Evolutionary conservation across 1,140 invertebrate species (phyloP), one percentile per base, ranked within the genome.

Genomic region (Colletes latitarsis): DNA sequence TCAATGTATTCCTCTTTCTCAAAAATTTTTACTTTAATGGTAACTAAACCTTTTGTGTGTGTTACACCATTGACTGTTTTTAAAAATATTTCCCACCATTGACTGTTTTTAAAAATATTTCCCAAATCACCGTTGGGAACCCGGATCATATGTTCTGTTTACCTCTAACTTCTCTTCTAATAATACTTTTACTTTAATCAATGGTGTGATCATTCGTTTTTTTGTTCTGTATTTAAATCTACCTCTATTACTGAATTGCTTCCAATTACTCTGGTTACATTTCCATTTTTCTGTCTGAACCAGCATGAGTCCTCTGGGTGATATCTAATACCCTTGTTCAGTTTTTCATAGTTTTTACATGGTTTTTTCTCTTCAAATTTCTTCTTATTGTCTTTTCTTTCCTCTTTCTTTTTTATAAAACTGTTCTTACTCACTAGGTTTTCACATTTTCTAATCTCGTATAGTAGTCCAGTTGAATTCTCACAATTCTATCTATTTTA

Each of bases 21-120:
- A 66, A 82, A 77, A 15, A 82, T 82, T 82, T 82, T 82, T 77
- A 82, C 12, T 67, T 82, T 82, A 49, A 82, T 82, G 1, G 58
- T 77, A 67, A 82, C 15, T 68, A 82, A 60, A 21, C 74, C 81
- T 39, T 77, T 68, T 70, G 79, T 75, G 19, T 62, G 15, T 46
- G 6, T 70, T 60, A 82, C 74, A 77, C 68, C 81, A 73, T 82
- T 82, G 19, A 82, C 55, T 52, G 81, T 67, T 66, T 82, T 77
- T 68, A 82, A 43, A n/a, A 67, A 57, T 68, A 76, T 81, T 57
- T 81, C n/a, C n/a, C n/a, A n/a, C n/a, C 76, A n/a, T n/a, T 57
- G 4, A 82, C 14, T n/a, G 43, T 39, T 75, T 64, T 81, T 69
- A 30, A 15, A 49, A 75, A 75, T 75, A 81, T 75, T 21, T n/a